Conservation (phyloP, 2,113 vertebrate species). For the Mesocricetus auratus region DNA sequence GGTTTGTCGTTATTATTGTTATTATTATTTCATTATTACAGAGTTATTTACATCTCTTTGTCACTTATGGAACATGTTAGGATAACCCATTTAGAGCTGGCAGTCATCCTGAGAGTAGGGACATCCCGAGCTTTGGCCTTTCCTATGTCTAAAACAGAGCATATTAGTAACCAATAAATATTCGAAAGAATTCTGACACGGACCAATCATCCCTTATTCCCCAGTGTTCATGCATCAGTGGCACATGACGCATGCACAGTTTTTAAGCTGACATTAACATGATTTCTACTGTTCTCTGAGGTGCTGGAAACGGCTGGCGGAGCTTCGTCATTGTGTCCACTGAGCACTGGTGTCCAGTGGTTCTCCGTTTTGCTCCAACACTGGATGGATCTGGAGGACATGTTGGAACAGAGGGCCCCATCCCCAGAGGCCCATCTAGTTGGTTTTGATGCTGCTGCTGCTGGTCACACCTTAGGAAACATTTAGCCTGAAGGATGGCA, state of each 20-base stretch:
- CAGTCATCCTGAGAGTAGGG: neutral
- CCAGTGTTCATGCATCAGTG: neutral
- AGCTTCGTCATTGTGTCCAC: neutral
- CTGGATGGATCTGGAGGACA: neutral
- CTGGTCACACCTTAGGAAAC: conserved; percentile 16
- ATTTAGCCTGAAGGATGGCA: conserved; percentile 45
- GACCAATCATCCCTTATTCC: neutral
- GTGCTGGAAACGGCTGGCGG: neutral
- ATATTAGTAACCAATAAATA: neutral
- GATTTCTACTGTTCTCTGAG: neutral
- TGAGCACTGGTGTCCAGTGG: neutral
- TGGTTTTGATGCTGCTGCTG: neutral
- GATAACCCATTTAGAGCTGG: conserved; percentile 7
- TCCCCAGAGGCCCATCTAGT: neutral
- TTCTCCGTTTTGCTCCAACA: neutral
- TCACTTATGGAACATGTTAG: neutral
- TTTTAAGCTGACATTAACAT: neutral
- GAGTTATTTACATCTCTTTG: neutral
- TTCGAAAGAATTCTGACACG: neutral
- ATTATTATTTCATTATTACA: neutral
- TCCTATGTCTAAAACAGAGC: neutral
- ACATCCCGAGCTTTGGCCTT: neutral
- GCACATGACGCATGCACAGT: neutral
- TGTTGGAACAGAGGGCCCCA: neutral
- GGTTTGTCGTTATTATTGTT: neutral